These are phyloP conservation scores for Meteorus sp. DNA, from an alignment of 1,140 invertebrate species.

Conservation along the genomic window DNA sequence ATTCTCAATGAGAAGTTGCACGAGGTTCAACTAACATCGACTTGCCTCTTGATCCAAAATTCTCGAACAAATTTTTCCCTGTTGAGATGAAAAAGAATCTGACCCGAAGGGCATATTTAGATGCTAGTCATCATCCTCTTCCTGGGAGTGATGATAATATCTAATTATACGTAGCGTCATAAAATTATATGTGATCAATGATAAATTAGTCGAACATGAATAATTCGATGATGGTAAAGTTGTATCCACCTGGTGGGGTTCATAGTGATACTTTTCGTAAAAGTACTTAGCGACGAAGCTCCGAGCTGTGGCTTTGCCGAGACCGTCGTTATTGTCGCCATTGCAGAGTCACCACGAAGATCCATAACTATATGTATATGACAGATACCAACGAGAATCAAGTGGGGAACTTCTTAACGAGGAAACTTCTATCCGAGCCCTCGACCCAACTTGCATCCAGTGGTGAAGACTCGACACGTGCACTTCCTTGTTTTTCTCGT, in stretches of 20 bases:
- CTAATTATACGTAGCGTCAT: no score
- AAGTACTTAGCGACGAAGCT: conserved; percentile 5
- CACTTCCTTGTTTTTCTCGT: neutral
- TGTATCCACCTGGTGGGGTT: no score
- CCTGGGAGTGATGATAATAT: no score
- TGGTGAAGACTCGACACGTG: conserved; percentile 1
- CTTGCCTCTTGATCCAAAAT: no score
- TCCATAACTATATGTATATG: conserved; percentile 16
- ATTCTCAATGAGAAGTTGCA: no score
- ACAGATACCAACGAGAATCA: neutral
- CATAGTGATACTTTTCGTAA: neutral
- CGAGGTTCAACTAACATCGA: no score
- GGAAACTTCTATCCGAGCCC: conserved; percentile 13
- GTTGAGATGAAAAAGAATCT: no score
- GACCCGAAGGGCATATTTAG: no score
- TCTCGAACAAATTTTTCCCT: no score
- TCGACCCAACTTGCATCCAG: neutral
- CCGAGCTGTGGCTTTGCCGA: neutral
- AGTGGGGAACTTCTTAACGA: conserved; percentile 14
- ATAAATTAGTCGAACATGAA: neutral
- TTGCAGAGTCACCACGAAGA: neutral
- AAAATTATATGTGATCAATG: neutral
- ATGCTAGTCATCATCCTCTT: no score
- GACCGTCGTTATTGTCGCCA: neutral
- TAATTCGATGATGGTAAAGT: neutral